Conservation (phyloP, 2,113 vertebrate genomes). For the Phrynocephalus versicolor region DNA sequence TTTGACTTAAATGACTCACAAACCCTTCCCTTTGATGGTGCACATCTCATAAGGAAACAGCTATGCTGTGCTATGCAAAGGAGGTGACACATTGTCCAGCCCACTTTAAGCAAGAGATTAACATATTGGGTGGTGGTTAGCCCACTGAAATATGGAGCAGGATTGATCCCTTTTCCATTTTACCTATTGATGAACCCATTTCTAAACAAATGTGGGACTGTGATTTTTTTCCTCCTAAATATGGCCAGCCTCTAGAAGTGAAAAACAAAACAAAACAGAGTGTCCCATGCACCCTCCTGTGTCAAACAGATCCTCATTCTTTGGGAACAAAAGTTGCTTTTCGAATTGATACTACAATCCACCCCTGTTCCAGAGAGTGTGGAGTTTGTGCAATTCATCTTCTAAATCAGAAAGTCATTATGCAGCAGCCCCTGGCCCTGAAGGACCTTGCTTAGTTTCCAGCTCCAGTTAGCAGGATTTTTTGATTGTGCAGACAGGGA, state of each 20-base stretch:
- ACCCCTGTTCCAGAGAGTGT: not conserved
- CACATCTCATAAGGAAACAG: too few species aligned
- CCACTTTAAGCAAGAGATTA: not conserved
- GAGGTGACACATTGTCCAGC: not conserved
- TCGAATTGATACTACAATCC: constrained; percentile 11
- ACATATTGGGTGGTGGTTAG: not conserved
- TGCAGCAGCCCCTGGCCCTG: constrained; percentile 1
- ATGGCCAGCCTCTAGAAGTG: not conserved
- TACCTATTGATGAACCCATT: constrained; percentile 27
- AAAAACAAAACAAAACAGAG: constrained; percentile 26
- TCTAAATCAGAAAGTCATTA: constrained; percentile 41
- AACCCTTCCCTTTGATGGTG: too few species aligned
- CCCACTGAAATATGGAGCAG: too few species aligned
- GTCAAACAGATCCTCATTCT: constrained; percentile 42
- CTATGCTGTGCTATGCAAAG: too few species aligned
- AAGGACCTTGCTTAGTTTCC: constrained; percentile 38
- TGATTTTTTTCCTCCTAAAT: constrained; percentile 19
- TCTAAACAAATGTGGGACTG: constrained; percentile 23
- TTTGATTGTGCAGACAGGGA: constrained; percentile 47
- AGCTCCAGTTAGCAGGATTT: not conserved
- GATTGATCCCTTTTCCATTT: not conserved
- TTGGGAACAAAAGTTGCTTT: constrained; percentile 31
- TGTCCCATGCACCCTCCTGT: fast-evolving
- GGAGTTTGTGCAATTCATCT: not conserved
- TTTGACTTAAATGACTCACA: too few species aligned